Conservation (phyloP, 1,140 invertebrate species). For the Apis laboriosa region DNA sequence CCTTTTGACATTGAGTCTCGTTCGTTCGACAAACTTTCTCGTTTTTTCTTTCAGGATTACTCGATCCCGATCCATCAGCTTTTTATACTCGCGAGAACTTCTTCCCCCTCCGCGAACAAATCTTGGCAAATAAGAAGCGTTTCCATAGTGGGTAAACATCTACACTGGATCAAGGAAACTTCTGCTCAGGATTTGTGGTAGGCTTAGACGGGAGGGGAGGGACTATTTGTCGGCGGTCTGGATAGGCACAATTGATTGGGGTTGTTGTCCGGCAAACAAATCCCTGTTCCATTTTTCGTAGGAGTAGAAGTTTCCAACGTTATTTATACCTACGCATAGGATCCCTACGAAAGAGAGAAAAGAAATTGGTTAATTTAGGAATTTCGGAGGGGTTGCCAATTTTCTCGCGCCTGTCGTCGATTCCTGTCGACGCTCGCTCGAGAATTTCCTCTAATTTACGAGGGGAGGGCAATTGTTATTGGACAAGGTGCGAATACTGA, state of each 20-base stretch:
- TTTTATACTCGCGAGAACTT: not conserved
- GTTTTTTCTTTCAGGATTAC: not conserved
- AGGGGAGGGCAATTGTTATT: too few relatives aligned
- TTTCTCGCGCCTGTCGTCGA: too few relatives aligned
- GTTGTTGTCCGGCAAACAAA: slow-evolving; percentile 17
- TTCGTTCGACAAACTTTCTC: too few relatives aligned
- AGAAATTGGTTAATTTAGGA: slow-evolving; percentile 7
- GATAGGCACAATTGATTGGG: slow-evolving; percentile 16
- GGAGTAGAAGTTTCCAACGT: not conserved
- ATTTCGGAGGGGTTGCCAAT: too few relatives aligned
- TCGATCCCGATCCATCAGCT: not conserved
- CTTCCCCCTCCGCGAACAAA: not conserved
- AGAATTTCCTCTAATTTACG: too few relatives aligned
- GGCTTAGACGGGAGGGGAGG: not conserved
- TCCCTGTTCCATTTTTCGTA: not conserved
- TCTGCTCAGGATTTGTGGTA: not conserved
- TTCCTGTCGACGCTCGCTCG: too few relatives aligned
- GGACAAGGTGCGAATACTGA: too few relatives aligned
- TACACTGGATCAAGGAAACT: slow-evolving; percentile 7
- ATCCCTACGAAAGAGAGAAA: too few relatives aligned
- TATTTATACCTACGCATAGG: not conserved
- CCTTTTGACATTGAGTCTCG: not conserved
- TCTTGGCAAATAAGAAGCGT: not conserved
- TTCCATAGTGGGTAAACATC: slow-evolving; percentile 1
- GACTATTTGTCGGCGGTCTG: slow-evolving; percentile 20